phyloP scores from a whole-genome alignment of 2,888 invertebrate genomes.

The Erpobdella octoculata region DNA sequence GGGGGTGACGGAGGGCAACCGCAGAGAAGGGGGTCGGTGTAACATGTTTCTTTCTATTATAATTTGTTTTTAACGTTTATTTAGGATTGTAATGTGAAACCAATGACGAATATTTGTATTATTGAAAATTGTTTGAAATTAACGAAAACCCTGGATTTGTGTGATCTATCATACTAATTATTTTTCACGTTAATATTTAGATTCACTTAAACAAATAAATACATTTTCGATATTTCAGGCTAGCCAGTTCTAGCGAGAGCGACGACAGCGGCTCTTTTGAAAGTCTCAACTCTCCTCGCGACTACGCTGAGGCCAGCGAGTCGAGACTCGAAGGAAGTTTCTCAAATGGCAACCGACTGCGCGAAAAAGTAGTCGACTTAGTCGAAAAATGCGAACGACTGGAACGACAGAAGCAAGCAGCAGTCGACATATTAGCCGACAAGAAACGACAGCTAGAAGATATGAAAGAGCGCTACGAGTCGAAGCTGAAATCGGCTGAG shows the following conservation, averaged over 20 bases:
- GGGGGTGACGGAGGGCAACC: neutral
- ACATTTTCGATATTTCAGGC: too few relatives aligned
- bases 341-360: slow-evolving; percentile 32
- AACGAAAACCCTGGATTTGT: too few relatives aligned
- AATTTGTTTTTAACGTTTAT: too few relatives aligned
- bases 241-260: neutral
- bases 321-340: slow-evolving; percentile 28
- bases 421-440: slow-evolving; percentile 34
- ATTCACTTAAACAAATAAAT: too few relatives aligned
- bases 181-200: too few relatives aligned
- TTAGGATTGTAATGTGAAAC: too few relatives aligned
- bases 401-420: slow-evolving; percentile 36
- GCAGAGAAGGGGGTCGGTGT: too few relatives aligned
- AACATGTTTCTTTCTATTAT: too few relatives aligned
- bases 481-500: slow-evolving; percentile 38
- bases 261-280: slow-evolving; percentile 21
- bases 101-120: too few relatives aligned
- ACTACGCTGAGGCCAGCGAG: slow-evolving; percentile 3
- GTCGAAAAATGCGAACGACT: slow-evolving; percentile 34
- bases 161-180: too few relatives aligned
- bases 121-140: too few relatives aligned
- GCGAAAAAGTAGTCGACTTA: slow-evolving; percentile 33
- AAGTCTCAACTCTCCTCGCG: slow-evolving; percentile 15
- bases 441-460: slow-evolving; percentile 34
- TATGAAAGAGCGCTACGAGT: slow-evolving; percentile 30